A percentile compares a stretch with the other conserved stretches of the same genome.
These are phyloP conservation scores for Neotoxoptera formosana DNA, from an alignment of 1,140 invertebrate species.

Conservation along the genomic window DNA sequence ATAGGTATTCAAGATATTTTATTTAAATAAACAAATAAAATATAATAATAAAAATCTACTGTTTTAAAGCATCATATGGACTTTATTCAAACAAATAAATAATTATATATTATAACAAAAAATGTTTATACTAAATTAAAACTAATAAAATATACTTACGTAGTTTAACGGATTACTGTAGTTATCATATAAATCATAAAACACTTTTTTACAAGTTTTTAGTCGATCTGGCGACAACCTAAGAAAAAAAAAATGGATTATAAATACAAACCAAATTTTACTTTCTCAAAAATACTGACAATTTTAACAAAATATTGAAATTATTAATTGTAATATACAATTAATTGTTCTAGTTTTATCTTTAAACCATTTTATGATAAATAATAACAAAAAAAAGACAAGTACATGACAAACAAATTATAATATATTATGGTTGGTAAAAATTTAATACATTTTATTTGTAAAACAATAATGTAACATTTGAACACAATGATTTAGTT, in stretches of 20 bases:
- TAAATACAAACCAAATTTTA: neutral
- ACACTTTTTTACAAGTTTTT: slow-evolving; percentile 34
- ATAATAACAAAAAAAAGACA: neutral
- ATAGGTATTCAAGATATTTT: neutral
- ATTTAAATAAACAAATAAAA: neutral
- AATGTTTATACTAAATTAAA: neutral
- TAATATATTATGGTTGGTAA: neutral
- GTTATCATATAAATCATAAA: slow-evolving; percentile 6
- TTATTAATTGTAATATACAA: neutral
- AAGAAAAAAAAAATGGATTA: neutral
- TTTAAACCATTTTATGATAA: neutral
- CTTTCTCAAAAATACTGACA: neutral
- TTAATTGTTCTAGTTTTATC: neutral
- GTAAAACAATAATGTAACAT: neutral
- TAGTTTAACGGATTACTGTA: neutral
- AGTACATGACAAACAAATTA: neutral
- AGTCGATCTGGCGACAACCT: slow-evolving; percentile 8
- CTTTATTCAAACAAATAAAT: slow-evolving; percentile 2
- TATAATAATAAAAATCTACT: neutral
- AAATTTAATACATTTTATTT: neutral
- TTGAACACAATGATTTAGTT: neutral
- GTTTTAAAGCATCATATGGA: neutral
- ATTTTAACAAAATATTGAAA: neutral
- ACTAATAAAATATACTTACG: slow-evolving; percentile 8
- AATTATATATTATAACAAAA: neutral